These are phyloP conservation scores for Hydrocynus forskahlii DNA, from an alignment of 2,797 vertebrate species.

Conservation along the genomic window DNA sequence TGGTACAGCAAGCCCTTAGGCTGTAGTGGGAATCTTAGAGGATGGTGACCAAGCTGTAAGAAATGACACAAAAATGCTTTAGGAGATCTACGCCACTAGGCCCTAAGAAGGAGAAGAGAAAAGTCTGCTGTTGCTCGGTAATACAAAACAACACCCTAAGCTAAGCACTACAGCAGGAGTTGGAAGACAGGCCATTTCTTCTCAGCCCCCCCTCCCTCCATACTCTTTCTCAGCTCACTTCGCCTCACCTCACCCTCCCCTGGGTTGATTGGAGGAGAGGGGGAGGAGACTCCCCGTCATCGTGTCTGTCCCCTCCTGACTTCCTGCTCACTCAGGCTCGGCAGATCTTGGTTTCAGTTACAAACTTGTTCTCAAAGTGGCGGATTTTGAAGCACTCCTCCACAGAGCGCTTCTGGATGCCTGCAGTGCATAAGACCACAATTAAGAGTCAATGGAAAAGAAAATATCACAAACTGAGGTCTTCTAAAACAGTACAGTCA, in stretches of 20 bases:
- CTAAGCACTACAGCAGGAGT: constrained; percentile 54
- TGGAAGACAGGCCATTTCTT: constrained; percentile 51
- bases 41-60: constrained; percentile 19
- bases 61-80: constrained; percentile 60
- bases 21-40: neutral
- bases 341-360: constrained; percentile 91
- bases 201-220: constrained; percentile 27
- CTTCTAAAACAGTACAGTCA: neutral
- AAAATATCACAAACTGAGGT: constrained; percentile 18
- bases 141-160: constrained; percentile 70
- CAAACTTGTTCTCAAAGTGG: constrained; percentile 92
- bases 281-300: constrained; percentile 10
- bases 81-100: constrained; percentile 62
- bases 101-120: constrained; percentile 65
- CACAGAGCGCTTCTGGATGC: constrained; percentile 88
- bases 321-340: constrained; percentile 75
- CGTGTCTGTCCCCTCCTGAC: neutral
- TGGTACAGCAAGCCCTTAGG: constrained; percentile 4
- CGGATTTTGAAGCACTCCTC: constrained; percentile 88
- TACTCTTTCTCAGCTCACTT: neutral
- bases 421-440: constrained; percentile 65
- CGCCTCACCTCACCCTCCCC: constrained; percentile 1
- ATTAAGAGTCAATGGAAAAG: neutral
- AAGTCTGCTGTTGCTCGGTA: constrained; percentile 52
- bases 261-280: neutral